These are phyloP conservation scores for Drosophila pseudotalamancana DNA, from an alignment of 2,888 invertebrate genomes.

Conservation along the genomic window DNA sequence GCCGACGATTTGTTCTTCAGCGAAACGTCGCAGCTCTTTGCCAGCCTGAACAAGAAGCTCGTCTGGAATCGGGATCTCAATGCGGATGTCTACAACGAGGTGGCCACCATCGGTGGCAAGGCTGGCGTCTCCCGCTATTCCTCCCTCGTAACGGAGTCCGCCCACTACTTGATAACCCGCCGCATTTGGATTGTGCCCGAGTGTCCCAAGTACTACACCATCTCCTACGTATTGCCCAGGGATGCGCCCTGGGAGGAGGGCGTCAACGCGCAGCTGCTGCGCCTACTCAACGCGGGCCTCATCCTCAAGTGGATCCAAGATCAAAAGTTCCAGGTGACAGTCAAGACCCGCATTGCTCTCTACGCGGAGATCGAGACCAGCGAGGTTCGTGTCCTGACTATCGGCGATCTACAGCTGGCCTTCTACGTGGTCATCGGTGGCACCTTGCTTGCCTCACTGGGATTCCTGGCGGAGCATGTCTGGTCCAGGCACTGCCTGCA, in stretches of 20 bases:
- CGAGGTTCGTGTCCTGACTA: slow-evolving; percentile 76
- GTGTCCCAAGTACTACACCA: slow-evolving; percentile 83
- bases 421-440: slow-evolving; percentile 83
- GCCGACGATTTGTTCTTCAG: slow-evolving; percentile 83
- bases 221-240: slow-evolving; percentile 82
- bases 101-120: slow-evolving; percentile 71
- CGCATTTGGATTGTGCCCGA: slow-evolving; percentile 82
- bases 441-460: slow-evolving; percentile 58
- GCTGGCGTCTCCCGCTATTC: slow-evolving; percentile 81
- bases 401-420: slow-evolving; percentile 82
- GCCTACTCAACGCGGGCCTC: slow-evolving; percentile 80
- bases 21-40: slow-evolving; percentile 81
- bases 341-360: slow-evolving; percentile 33
- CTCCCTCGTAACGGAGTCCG: slow-evolving; percentile 77
- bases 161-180: slow-evolving; percentile 63
- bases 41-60: slow-evolving; percentile 78
- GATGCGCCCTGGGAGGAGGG: slow-evolving; percentile 82
- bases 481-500: slow-evolving; percentile 2
- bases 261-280: slow-evolving; percentile 79
- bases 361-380: slow-evolving; percentile 28
- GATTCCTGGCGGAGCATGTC: slow-evolving; percentile 61
- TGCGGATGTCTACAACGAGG: slow-evolving; percentile 72
- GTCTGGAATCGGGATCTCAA: slow-evolving; percentile 65
- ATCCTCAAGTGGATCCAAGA: slow-evolving; percentile 83
- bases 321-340: slow-evolving; percentile 68